Percentiles rank a stretch among this genome's conserved stretches.
phyloP scores from a whole-genome alignment of 1,140 invertebrate species.

The Asbolus verrucosus region DNA sequence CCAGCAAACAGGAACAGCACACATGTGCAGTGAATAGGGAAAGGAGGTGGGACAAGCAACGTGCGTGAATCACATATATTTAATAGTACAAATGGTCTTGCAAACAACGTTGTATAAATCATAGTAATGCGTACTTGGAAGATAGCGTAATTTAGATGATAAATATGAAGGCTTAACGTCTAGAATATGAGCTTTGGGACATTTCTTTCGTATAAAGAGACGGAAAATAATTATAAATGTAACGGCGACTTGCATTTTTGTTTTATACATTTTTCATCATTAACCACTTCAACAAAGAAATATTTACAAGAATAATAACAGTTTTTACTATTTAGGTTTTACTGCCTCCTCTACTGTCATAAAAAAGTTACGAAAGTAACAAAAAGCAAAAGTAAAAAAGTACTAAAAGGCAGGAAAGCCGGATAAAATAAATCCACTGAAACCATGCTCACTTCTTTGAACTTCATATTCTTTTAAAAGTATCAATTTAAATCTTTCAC shows the following conservation, averaged over 20 bases:
- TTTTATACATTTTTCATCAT: constrained; percentile 27
- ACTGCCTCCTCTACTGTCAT: constrained; percentile 29
- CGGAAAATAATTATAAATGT: constrained; percentile 29
- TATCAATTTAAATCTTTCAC: constrained; percentile 20
- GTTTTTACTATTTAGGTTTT: constrained; percentile 37
- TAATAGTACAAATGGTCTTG: constrained; percentile 47
- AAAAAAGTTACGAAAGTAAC: constrained; percentile 38
- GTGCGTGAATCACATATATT: constrained; percentile 48
- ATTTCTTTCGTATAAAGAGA: constrained; percentile 42
- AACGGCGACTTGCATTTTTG: constrained; percentile 28
- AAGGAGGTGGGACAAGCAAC: constrained; percentile 30
- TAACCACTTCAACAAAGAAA: constrained; percentile 22
- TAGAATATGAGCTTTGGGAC: constrained; percentile 41
- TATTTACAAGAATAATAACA: constrained; percentile 33
- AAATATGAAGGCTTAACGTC: constrained; percentile 46
- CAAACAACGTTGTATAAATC: constrained; percentile 48
- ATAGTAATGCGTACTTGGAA: constrained; percentile 48
- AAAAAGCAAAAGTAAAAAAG: constrained; percentile 37
- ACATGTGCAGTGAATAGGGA: constrained; percentile 28
- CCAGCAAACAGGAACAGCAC: constrained; percentile 34
- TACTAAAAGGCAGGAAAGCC: constrained; percentile 10
- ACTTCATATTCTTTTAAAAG: constrained; percentile 9
- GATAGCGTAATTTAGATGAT: constrained; percentile 47
- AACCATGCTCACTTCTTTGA: constrained; percentile 32
- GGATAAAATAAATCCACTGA: constrained; percentile 35